Conservation (phyloP, 1,140 invertebrate genomes). For the Zaprionus camerounensis region DNA sequence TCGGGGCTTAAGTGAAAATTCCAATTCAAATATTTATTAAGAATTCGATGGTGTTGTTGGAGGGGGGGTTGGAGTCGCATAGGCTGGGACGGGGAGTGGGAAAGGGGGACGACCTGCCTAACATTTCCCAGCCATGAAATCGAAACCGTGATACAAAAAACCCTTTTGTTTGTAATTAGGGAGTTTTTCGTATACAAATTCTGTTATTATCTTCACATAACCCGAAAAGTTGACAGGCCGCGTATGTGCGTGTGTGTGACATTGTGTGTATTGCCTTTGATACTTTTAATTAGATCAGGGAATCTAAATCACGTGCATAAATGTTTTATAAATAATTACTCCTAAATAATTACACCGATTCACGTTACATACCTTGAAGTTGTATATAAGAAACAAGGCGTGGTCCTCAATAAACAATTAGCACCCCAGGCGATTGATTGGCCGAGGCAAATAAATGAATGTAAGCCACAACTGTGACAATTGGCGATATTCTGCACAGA, state of each 20-base stretch:
- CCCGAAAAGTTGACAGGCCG: background rate
- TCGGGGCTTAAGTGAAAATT: slow-evolving; percentile 66
- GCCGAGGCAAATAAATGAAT: no score
- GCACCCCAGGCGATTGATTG: background rate
- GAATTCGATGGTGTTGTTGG: slow-evolving; percentile 42
- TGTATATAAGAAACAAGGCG: background rate
- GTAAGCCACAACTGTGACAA: background rate
- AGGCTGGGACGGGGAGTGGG: background rate
- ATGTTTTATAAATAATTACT: background rate
- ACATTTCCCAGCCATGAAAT: slow-evolving; percentile 15
- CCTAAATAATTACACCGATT: background rate
- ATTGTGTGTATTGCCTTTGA: background rate
- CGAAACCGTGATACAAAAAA: slow-evolving; percentile 10
- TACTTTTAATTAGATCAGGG: background rate
- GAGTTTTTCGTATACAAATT: slow-evolving; percentile 46
- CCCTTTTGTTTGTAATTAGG: slow-evolving; percentile 67
- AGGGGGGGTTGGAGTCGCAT: background rate
- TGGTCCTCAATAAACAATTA: background rate
- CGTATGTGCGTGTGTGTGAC: background rate
- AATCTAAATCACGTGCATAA: no score
- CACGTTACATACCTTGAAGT: background rate
- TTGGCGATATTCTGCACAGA: background rate
- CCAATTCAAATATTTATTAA: slow-evolving; percentile 69
- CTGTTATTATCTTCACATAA: background rate
- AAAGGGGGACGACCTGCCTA: background rate